phyloP scores from a whole-genome alignment of 1,140 invertebrate genomes.

The Rhizoglyphus robini region DNA sequence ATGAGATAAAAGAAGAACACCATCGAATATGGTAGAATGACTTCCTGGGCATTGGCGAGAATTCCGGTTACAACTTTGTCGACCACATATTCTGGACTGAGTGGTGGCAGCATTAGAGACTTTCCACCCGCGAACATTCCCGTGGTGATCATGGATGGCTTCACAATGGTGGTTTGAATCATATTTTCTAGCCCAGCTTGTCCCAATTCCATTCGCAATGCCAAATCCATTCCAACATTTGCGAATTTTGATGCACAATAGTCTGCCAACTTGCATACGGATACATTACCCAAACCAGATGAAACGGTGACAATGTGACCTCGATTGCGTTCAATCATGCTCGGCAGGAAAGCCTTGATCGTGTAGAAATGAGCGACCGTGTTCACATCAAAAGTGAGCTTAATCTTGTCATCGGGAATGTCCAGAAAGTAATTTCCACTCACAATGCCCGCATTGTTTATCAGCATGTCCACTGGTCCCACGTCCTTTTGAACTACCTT shows the following conservation, averaged over 20 bases:
- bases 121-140: slow-evolving; percentile 73
- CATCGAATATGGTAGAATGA: slow-evolving; percentile 46
- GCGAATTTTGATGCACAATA: slow-evolving; percentile 91
- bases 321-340: slow-evolving; percentile 43
- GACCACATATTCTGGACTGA: slow-evolving; percentile 59
- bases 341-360: slow-evolving; percentile 48
- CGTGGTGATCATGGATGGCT: slow-evolving; percentile 85
- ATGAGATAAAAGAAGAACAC: neutral
- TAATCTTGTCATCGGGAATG: slow-evolving; percentile 54
- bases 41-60: slow-evolving; percentile 56
- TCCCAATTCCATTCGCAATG: slow-evolving; percentile 55
- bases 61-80: slow-evolving; percentile 66
- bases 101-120: slow-evolving; percentile 12
- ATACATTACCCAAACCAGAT: slow-evolving; percentile 71
- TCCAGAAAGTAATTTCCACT: slow-evolving; percentile 68
- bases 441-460: slow-evolving; percentile 62
- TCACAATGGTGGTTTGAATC: slow-evolving; percentile 72
- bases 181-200: slow-evolving; percentile 37
- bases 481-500: slow-evolving; percentile 58
- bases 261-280: slow-evolving; percentile 70
- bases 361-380: slow-evolving; percentile 46
- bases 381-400: slow-evolving; percentile 50
- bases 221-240: slow-evolving; percentile 79
- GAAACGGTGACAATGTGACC: slow-evolving; percentile 93
- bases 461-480: slow-evolving; percentile 49